A percentile compares a stretch with the other conserved stretches of the same genome.
Conservation (phyloP, 23 tunicate genomes). For the Styela clava region DNA sequence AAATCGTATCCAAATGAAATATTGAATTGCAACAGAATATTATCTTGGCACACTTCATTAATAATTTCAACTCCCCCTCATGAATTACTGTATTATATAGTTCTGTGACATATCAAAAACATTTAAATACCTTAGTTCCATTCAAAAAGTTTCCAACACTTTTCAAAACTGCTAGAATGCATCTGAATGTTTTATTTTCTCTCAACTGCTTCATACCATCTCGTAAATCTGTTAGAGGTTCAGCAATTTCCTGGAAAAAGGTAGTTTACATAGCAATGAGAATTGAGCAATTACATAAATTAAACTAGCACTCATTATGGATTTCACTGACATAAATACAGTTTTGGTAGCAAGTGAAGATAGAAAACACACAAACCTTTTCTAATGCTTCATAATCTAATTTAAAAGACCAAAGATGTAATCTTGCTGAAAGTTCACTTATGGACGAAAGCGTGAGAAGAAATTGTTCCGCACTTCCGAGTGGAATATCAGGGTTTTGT, state of each 20-base stretch:
- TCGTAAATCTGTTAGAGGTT: slow-evolving; percentile 68
- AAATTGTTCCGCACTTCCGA: slow-evolving; percentile 98
- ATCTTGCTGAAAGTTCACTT: slow-evolving; percentile 84
- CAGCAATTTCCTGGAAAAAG: slow-evolving; percentile 75
- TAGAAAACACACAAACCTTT: too few relatives aligned
- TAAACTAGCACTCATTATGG: too few relatives aligned
- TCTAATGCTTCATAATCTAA: slow-evolving; percentile 84
- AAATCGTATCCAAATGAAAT: too few relatives aligned
- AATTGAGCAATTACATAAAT: too few relatives aligned
- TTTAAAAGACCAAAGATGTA: slow-evolving; percentile 93
- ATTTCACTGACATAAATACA: too few relatives aligned
- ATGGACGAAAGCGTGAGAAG: slow-evolving; percentile 82
- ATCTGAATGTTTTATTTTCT: slow-evolving; percentile 51
- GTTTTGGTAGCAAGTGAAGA: too few relatives aligned
- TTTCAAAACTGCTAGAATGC: slow-evolving; percentile 63
- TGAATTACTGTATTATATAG: too few relatives aligned
- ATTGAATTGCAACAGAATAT: too few relatives aligned
- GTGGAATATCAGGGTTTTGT: slow-evolving; percentile 81
- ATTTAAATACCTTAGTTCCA: slow-evolving; percentile 46
- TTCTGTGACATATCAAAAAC: not conserved
- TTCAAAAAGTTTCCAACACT: slow-evolving; percentile 91
- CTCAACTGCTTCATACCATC: slow-evolving; percentile 70
- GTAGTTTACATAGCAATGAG: not conserved
- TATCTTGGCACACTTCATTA: too few relatives aligned
- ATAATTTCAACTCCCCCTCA: too few relatives aligned